Evolutionary conservation across 2,797 vertebrate genomes (phyloP).

Genomic region (Pipistrellus nathusii): DNA sequence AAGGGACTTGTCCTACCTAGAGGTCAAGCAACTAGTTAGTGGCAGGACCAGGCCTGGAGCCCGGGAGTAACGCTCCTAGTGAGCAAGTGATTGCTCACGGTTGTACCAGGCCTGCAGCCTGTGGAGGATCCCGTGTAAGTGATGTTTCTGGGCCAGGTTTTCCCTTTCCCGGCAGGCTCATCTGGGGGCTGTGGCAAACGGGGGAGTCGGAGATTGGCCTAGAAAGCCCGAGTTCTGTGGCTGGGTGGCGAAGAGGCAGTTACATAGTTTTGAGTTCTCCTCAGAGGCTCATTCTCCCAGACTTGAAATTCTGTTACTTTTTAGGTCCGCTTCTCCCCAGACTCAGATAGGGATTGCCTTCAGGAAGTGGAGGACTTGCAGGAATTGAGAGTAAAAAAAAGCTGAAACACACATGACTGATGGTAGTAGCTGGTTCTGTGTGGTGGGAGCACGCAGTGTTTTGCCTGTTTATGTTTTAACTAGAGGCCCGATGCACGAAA

Average conservation of each 20-base stretch:
- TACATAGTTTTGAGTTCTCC: background rate
- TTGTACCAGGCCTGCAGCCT: background rate
- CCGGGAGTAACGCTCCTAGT: background rate
- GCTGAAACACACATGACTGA: background rate
- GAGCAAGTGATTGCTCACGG: background rate
- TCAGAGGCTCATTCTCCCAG: background rate
- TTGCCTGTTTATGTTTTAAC: slow-evolving; percentile 38
- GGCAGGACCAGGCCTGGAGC: background rate
- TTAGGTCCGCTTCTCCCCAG: background rate
- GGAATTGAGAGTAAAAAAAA: background rate
- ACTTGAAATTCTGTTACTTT: slow-evolving; percentile 28
- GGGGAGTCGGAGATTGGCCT: background rate
- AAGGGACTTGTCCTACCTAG: background rate
- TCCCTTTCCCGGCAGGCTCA: background rate
- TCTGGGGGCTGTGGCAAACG: no score
- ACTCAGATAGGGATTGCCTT: background rate
- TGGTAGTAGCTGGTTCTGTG: background rate
- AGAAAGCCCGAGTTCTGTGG: background rate
- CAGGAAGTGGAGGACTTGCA: no score
- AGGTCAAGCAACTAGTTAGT: background rate
- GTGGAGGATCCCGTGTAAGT: background rate
- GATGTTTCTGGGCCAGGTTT: background rate
- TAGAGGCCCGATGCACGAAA: no score
- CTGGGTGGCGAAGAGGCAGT: background rate
- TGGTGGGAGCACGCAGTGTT: background rate